Conservation (phyloP, 2,113 vertebrate genomes). For the cat (Felis catus) region DNA sequence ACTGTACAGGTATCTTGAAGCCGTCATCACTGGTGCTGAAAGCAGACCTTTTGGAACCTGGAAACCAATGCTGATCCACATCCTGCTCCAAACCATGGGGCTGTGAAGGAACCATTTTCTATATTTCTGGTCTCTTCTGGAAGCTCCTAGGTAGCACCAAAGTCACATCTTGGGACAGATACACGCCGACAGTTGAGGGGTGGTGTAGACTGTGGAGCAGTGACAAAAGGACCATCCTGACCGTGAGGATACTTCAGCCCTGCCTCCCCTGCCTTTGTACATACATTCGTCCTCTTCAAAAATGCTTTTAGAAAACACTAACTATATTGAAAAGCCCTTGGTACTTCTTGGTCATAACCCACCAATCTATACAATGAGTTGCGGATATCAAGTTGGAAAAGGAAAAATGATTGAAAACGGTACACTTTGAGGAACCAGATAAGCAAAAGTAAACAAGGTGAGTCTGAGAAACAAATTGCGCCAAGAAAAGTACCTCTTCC, state of each 20-base stretch:
- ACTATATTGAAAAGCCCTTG: not conserved
- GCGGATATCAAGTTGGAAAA: not conserved
- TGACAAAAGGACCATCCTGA: slow-evolving; percentile 88
- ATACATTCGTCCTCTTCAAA: not conserved
- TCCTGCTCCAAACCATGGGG: not conserved
- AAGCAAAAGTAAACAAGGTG: not conserved
- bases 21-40: not conserved
- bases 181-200: slow-evolving; percentile 74
- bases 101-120: not conserved
- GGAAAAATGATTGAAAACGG: not conserved
- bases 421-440: not conserved
- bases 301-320: not conserved
- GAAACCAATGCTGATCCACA: not conserved
- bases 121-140: slow-evolving; percentile 88
- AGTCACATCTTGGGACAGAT: slow-evolving; percentile 91
- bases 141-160: slow-evolving; percentile 89
- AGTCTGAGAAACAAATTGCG: not conserved
- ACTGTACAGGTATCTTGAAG: not conserved
- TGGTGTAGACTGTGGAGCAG: slow-evolving; percentile 73
- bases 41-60: not conserved
- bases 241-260: slow-evolving; percentile 86
- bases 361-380: not conserved
- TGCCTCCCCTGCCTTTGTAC: slow-evolving; percentile 71
- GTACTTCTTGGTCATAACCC: not conserved
- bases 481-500: not conserved